phyloP scores from a whole-genome alignment of 2,888 invertebrate species.

The Watsonalla cultraria region DNA sequence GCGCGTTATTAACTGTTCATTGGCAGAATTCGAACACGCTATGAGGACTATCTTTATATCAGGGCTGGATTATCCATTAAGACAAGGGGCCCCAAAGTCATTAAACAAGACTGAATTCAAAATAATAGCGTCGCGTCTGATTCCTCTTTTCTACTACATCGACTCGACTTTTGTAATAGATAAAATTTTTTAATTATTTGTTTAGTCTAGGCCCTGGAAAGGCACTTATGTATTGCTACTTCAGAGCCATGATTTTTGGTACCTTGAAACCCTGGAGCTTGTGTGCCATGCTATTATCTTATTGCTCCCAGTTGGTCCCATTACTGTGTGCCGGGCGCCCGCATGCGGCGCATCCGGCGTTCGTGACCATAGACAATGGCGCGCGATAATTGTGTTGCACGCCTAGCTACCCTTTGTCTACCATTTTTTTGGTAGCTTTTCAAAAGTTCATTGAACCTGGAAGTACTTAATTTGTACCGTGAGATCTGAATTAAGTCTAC shows the following conservation, averaged over 20 bases:
- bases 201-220: too few relatives aligned
- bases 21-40: too few relatives aligned
- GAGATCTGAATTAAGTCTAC: not conserved
- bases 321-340: conserved; percentile 52
- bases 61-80: too few relatives aligned
- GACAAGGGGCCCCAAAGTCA: too few relatives aligned
- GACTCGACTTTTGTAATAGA: too few relatives aligned
- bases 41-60: too few relatives aligned
- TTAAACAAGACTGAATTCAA: too few relatives aligned
- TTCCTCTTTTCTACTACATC: too few relatives aligned
- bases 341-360: conserved; percentile 65
- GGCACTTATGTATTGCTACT: too few relatives aligned
- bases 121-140: too few relatives aligned
- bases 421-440: conserved; percentile 30
- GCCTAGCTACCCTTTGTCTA: conserved; percentile 46
- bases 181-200: too few relatives aligned
- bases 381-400: conserved; percentile 37
- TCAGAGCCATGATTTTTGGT: not conserved
- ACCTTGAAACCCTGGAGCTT: not conserved
- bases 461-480: not conserved
- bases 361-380: conserved; percentile 68
- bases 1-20: too few relatives aligned
- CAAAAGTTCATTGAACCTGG: conserved; percentile 19
- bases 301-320: conserved; percentile 66
- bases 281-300: conserved; percentile 58